Percentiles rank a stretch among this genome's conserved stretches.
Conservation (phyloP, 2,113 vertebrate genomes). For the Dipodomys stephensi region DNA sequence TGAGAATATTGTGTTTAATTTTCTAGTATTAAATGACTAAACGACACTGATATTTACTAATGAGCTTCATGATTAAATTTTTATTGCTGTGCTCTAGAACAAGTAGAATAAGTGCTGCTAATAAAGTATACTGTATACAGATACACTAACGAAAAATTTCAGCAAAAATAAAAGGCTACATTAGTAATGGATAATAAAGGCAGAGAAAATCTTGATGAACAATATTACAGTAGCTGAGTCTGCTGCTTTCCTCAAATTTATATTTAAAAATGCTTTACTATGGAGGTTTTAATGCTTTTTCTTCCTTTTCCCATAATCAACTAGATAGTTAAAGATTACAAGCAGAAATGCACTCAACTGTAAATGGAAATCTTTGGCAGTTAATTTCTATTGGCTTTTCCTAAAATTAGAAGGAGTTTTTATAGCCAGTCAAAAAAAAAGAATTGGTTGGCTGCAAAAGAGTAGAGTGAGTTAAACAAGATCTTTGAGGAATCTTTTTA, state of each 20-base stretch:
- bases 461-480: not conserved
- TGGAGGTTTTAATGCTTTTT: not conserved
- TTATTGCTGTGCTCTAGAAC: slow-evolving; percentile 28
- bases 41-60: slow-evolving; percentile 62
- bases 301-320: slow-evolving; percentile 37
- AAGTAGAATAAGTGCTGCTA: slow-evolving; percentile 10
- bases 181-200: slow-evolving; percentile 65
- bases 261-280: slow-evolving; percentile 2
- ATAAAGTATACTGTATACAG: not conserved
- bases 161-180: slow-evolving; percentile 10
- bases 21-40: slow-evolving; percentile 49
- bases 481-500: not conserved
- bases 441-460: slow-evolving; percentile 27
- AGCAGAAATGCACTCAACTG: not conserved
- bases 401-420: slow-evolving; percentile 58
- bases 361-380: slow-evolving; percentile 24
- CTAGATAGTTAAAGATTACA: slow-evolving; percentile 19
- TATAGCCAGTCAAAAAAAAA: slow-evolving; percentile 21
- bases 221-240: slow-evolving; percentile 39
- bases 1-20: slow-evolving; percentile 40
- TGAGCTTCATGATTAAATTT: slow-evolving; percentile 51
- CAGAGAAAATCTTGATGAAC: slow-evolving; percentile 36
- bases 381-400: slow-evolving; percentile 17
- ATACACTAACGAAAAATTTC: slow-evolving; percentile 44
- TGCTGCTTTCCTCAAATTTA: slow-evolving; percentile 27